Percentiles rank a stretch among this genome's conserved stretches.
phyloP scores from a whole-genome alignment of 2,888 invertebrate species.

The Penaeus monodon region DNA sequence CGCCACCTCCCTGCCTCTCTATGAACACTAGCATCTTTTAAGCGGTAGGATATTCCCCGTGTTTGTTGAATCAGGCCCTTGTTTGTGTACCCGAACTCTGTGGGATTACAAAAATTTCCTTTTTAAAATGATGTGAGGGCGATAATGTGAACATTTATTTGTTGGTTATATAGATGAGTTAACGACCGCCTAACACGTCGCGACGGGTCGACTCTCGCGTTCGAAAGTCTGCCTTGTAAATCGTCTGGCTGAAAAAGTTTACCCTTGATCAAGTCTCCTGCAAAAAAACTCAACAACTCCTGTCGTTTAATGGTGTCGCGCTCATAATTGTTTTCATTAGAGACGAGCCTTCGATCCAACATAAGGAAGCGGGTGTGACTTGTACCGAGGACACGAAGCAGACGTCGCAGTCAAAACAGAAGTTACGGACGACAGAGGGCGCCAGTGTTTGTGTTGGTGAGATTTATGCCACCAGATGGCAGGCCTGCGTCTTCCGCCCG shows the following conservation, averaged over 20 bases:
- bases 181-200: constrained; percentile 19
- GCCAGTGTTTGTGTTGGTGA: constrained; percentile 48
- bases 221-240: neutral
- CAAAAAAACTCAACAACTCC: too few species aligned
- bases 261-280: too few species aligned
- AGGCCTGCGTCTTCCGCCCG: constrained; percentile 44
- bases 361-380: constrained; percentile 2
- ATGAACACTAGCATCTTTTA: neutral
- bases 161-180: constrained; percentile 30
- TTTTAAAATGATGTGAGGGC: constrained; percentile 23
- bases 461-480: constrained; percentile 51
- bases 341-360: constrained; percentile 18
- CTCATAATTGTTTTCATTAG: constrained; percentile 18
- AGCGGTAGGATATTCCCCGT: too few species aligned
- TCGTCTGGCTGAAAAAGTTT: too few species aligned
- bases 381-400: constrained; percentile 37
- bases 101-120: constrained; percentile 25
- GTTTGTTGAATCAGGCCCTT: neutral
- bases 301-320: neutral
- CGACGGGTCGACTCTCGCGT: constrained; percentile 20
- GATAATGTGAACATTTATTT: constrained; percentile 39
- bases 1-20: neutral
- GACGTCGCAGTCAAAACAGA: constrained; percentile 44
- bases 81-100: constrained; percentile 28
- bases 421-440: constrained; percentile 24